Conservation (phyloP, 2,113 vertebrate genomes). For the Salvelinus alpinus region DNA sequence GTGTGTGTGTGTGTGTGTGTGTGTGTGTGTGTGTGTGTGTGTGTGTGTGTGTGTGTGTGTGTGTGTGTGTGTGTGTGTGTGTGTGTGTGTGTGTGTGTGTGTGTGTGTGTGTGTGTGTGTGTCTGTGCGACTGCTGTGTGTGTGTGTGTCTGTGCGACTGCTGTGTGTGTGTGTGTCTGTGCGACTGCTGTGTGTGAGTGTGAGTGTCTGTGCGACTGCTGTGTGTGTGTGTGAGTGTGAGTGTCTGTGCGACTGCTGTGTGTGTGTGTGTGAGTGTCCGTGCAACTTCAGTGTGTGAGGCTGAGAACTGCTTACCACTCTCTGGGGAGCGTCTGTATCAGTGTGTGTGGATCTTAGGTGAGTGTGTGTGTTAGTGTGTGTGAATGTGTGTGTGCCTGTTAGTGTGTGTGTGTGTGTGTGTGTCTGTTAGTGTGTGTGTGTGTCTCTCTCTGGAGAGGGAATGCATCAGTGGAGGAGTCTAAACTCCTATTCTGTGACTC, state of each 20-base stretch:
- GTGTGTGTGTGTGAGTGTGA: background rate
- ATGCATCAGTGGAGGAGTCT: constrained; percentile 3
- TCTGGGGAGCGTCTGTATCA: too few species aligned
- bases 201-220: too few species aligned
- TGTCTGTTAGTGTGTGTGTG: constrained; percentile 18
- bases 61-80: too few species aligned
- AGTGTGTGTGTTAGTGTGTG: background rate
- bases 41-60: background rate
- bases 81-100: background rate
- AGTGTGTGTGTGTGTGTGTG: background rate
- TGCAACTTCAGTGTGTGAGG: constrained; percentile 18
- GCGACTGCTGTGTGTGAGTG: too few species aligned
- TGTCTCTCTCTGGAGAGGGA: constrained; percentile 29
- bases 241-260: background rate
- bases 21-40: constrained; percentile 7
- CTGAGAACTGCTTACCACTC: background rate
- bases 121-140: background rate
- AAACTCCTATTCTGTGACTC: background rate
- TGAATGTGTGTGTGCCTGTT: background rate
- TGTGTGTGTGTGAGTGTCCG: background rate
- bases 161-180: too few species aligned
- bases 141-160: too few species aligned
- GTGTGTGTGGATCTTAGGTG: too few species aligned
- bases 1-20: constrained; percentile 20
- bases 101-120: background rate